These are phyloP conservation scores for Cydia strobilella DNA, from an alignment of 1,140 invertebrate species.

Conservation along the genomic window DNA sequence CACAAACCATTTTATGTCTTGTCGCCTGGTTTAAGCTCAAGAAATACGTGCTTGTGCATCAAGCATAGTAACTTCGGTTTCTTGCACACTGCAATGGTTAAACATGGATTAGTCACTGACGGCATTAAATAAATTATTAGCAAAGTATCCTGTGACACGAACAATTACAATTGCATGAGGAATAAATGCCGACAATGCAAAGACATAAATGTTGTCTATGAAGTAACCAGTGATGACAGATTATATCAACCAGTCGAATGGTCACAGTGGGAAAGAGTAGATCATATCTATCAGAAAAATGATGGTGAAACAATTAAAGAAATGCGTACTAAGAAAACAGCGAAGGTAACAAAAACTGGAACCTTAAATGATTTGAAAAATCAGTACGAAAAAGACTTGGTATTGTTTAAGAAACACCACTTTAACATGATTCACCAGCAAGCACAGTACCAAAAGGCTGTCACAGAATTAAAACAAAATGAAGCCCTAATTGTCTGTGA, in stretches of 20 bases:
- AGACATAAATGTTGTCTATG: not conserved
- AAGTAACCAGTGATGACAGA: not conserved
- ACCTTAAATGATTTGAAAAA: constrained; percentile 23
- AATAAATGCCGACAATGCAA: constrained; percentile 27
- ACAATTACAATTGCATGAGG: constrained; percentile 25
- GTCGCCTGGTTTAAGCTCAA: not conserved
- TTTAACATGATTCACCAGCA: constrained; percentile 36
- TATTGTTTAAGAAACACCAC: constrained; percentile 38
- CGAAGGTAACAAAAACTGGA: constrained; percentile 17
- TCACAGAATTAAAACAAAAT: constrained; percentile 29
- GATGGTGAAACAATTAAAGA: not conserved
- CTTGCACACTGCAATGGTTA: not conserved
- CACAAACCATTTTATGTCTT: constrained; percentile 26
- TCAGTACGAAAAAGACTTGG: constrained; percentile 32
- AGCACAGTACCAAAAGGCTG: constrained; percentile 29
- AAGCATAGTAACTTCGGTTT: constrained; percentile 21
- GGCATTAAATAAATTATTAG: constrained; percentile 21
- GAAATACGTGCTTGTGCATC: constrained; percentile 27
- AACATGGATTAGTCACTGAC: constrained; percentile 19
- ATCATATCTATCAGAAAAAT: constrained; percentile 24
- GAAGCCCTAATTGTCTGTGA: constrained; percentile 37
- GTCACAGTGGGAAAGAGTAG: constrained; percentile 17
- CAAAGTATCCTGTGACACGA: not conserved
- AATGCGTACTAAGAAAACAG: constrained; percentile 14
- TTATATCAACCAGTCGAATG: constrained; percentile 13